Evolutionary conservation across 2,888 invertebrate species (phyloP).

Genomic region (Zele albiditarsus): DNA sequence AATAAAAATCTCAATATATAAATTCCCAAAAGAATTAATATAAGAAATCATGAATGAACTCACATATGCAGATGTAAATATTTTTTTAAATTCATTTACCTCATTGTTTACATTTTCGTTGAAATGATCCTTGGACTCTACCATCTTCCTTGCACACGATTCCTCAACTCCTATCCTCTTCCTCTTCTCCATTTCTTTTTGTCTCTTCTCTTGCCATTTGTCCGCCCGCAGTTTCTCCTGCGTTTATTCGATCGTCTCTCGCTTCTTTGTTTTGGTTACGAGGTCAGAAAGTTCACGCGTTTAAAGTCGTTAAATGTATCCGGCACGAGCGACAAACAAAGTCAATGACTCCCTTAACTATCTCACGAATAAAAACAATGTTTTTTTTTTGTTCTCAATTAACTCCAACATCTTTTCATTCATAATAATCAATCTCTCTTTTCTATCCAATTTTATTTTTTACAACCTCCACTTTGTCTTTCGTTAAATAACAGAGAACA

Average conservation of each 20-base stretch:
- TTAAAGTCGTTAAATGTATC: constrained; percentile 17
- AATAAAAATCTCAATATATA: no score
- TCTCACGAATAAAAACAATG: background rate
- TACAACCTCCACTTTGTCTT: no score
- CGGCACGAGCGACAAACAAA: constrained; percentile 14
- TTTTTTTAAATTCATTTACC: no score
- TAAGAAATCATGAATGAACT: no score
- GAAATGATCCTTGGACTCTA: background rate
- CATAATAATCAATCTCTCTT: background rate
- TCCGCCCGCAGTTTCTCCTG: background rate
- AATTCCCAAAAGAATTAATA: no score
- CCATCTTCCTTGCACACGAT: no score
- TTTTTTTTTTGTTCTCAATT: background rate
- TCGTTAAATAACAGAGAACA: no score
- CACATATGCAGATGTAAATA: no score
- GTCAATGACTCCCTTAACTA: constrained; percentile 15
- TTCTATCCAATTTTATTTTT: background rate
- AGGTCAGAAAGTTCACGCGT: constrained; percentile 10
- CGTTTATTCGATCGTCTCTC: background rate
- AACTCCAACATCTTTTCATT: no score
- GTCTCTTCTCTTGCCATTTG: background rate
- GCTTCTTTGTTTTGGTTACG: constrained; percentile 12
- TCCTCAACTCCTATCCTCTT: background rate
- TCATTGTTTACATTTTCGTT: background rate
- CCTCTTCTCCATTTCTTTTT: background rate